Evolutionary conservation across 2,888 invertebrate genomes (phyloP), one percentile per base, ranked within the genome.

Genomic region (Patella depressa): DNA sequence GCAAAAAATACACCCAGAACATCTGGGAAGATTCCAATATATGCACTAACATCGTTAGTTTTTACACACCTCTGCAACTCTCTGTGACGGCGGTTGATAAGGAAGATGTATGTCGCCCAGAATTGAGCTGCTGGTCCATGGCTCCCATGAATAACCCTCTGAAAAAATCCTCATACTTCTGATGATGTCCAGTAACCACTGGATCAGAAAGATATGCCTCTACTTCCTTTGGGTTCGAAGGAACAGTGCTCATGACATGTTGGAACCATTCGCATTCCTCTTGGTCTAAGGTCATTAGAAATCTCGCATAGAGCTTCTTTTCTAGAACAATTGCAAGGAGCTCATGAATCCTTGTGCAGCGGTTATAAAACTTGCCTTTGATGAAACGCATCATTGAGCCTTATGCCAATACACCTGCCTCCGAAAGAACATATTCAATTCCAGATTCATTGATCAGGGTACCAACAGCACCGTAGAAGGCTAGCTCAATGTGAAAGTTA

Each of bases 391-490:
- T n/a, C n/a, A n/a, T n/a, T n/a, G n/a, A n/a, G n/a, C n/a, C n/a
- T n/a, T n/a, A n/a, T n/a, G n/a, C n/a, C n/a, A n/a, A n/a, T n/a
- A 80, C 69, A 79, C 54, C 80, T 55, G 78, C 55, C 75, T 80
- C 80, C 2, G 72, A 53, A 19, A 80, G 70, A 11, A 80, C 45
- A 70, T 29, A 80, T 72, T 80, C 75, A 19, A 76, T 73, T 5
- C 78, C 80, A 53, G 65, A 53, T n/a, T 79, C 78, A 74, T 57
- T 59, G 12, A 80, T 75, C 17, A 65, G n/a, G n/a, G n/a, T n/a
- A n/a, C n/a, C n/a, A n/a, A n/a, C n/a, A n/a, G n/a, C n/a, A n/a
- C n/a, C n/a, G n/a, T n/a, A n/a, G n/a, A n/a, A n/a, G n/a, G n/a
- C n/a, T n/a, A n/a, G n/a, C n/a, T n/a, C n/a, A n/a, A n/a, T n/a